Evolutionary conservation across 1,140 invertebrate species (phyloP).

Genomic region (Dendroctonus ponderosae): DNA sequence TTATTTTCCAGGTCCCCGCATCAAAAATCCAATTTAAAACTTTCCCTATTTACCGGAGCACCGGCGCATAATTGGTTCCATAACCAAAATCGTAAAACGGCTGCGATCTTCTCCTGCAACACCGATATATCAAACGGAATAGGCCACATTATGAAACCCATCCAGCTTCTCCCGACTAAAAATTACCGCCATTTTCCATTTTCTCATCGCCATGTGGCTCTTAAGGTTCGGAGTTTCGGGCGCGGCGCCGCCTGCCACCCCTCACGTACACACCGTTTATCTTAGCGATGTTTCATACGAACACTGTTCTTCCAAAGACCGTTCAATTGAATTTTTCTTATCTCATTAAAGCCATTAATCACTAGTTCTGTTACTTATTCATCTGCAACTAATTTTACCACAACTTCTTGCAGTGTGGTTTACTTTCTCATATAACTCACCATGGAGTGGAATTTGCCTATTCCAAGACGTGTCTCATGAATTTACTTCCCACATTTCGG

Average conservation of each 20-base stretch:
- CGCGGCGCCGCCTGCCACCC: constrained; percentile 11
- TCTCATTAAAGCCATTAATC: too few species aligned
- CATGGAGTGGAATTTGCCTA: too few species aligned
- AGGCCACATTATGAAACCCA: constrained; percentile 25
- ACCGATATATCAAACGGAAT: constrained; percentile 22
- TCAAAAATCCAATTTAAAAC: constrained; percentile 15
- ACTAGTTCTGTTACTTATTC: too few species aligned
- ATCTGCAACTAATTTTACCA: too few species aligned
- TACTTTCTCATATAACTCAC: too few species aligned
- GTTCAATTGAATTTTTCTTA: too few species aligned
- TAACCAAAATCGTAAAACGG: constrained; percentile 18
- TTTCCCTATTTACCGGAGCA: constrained; percentile 21
- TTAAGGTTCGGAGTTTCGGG: constrained; percentile 9
- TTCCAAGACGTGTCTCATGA: too few species aligned
- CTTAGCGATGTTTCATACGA: neutral
- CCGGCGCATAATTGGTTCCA: constrained; percentile 21
- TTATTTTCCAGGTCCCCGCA: neutral
- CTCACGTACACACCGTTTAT: constrained; percentile 9
- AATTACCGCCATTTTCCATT: constrained; percentile 26
- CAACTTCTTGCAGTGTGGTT: too few species aligned
- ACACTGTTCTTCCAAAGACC: too few species aligned
- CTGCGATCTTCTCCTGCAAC: constrained; percentile 17
- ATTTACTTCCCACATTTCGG: too few species aligned
- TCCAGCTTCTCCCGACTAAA: constrained; percentile 21
- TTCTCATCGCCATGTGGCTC: constrained; percentile 20